Evolutionary conservation across 37 sponge, comb jelly and placozoan species (phyloP).

Genomic region (Mnemiopsis leidyi): DNA sequence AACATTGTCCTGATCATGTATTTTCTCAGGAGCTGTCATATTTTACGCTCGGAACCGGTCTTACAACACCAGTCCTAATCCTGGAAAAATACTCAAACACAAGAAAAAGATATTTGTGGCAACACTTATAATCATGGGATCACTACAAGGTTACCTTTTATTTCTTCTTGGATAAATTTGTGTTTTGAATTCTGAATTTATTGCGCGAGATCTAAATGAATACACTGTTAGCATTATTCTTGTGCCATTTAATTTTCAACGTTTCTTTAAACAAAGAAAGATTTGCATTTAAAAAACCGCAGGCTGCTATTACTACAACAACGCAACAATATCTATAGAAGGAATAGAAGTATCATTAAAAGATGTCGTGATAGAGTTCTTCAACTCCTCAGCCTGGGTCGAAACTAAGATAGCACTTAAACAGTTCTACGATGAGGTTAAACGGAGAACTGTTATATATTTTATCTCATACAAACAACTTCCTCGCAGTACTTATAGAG

Average conservation of each 20-base stretch:
- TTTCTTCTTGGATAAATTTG: too few species aligned
- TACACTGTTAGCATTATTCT: too few species aligned
- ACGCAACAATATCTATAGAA: background rate
- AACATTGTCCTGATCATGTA: too few species aligned
- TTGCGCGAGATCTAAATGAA: too few species aligned
- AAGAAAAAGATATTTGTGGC: background rate
- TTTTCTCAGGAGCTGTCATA: background rate
- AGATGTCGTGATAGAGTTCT: constrained; percentile 1
- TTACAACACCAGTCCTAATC: background rate
- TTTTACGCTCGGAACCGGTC: background rate
- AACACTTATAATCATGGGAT: background rate
- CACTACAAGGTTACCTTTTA: background rate
- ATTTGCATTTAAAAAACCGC: too few species aligned
- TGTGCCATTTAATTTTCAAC: too few species aligned
- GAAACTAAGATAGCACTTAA: background rate
- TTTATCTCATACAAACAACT: too few species aligned
- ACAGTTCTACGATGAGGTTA: constrained; percentile 8
- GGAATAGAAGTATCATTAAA: background rate
- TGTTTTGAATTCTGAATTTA: too few species aligned
- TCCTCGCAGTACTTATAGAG: too few species aligned
- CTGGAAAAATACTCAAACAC: background rate
- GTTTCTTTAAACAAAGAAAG: too few species aligned
- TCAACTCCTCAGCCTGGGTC: constrained; percentile 26
- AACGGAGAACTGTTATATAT: too few species aligned
- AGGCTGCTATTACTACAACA: constrained; percentile 19